phyloP scores from a whole-genome alignment of 2,888 invertebrate species.

The Heliconius aoede region DNA sequence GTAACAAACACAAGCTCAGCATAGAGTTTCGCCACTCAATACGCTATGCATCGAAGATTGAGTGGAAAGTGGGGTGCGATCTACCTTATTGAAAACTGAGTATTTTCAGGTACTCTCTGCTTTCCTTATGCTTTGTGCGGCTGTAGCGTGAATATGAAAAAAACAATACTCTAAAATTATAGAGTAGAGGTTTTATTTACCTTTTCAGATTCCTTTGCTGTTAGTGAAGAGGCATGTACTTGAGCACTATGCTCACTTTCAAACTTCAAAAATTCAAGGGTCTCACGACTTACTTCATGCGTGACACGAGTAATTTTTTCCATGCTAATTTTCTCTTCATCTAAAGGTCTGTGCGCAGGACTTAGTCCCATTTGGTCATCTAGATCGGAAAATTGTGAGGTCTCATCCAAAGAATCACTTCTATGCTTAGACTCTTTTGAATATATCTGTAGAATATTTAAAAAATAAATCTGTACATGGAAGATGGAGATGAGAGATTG shows the following conservation, averaged over 20 bases:
- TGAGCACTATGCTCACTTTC: slow-evolving; percentile 73
- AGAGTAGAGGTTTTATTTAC: slow-evolving; percentile 49
- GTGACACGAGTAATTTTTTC: slow-evolving; percentile 44
- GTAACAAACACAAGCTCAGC: too few species aligned
- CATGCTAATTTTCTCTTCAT: slow-evolving; percentile 55
- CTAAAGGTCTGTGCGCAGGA: slow-evolving; percentile 66
- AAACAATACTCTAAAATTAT: neutral
- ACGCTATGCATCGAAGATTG: too few species aligned
- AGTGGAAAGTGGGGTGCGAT: too few species aligned
- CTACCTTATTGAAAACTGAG: too few species aligned
- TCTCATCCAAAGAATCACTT: slow-evolving; percentile 79
- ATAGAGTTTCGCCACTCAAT: too few species aligned
- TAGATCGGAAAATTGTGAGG: slow-evolving; percentile 80
- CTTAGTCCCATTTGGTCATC: slow-evolving; percentile 78
- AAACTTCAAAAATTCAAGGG: slow-evolving; percentile 69
- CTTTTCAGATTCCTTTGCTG: slow-evolving; percentile 63
- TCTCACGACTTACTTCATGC: slow-evolving; percentile 58
- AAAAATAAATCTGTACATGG: neutral
- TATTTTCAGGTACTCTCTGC: too few species aligned
- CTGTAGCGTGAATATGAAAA: neutral
- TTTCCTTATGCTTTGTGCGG: too few species aligned
- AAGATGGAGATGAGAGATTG: too few species aligned
- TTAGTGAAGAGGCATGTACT: slow-evolving; percentile 55
- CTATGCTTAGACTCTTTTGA: slow-evolving; percentile 79
- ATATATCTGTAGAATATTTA: slow-evolving; percentile 62